These are phyloP conservation scores for Crypturellus undulatus DNA, from an alignment of 2,113 vertebrate species.

Conservation along the genomic window DNA sequence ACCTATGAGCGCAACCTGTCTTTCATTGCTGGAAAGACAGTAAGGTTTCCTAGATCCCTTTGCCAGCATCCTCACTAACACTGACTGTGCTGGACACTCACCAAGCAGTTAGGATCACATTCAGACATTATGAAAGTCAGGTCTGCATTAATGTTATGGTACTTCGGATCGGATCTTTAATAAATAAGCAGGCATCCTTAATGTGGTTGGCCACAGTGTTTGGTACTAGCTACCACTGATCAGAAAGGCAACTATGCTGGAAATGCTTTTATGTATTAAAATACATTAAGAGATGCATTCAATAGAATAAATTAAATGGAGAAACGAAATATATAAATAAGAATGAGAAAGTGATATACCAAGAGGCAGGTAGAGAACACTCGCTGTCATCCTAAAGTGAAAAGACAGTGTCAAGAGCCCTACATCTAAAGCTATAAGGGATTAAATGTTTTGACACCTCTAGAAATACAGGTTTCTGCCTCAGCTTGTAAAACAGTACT, in stretches of 20 bases:
- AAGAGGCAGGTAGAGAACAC: not conserved
- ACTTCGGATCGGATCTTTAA: not conserved
- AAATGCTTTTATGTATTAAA: slow-evolving; percentile 50
- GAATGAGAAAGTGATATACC: not conserved
- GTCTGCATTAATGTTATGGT: not conserved
- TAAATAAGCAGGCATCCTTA: not conserved
- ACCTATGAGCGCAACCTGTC: not conserved
- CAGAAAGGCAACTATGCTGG: not conserved
- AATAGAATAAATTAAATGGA: slow-evolving; percentile 57
- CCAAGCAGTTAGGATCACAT: not conserved
- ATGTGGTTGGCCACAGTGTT: not conserved
- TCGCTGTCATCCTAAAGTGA: not conserved
- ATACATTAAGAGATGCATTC: slow-evolving; percentile 45
- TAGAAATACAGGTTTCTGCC: not conserved
- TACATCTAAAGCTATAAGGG: not conserved
- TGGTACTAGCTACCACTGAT: not conserved
- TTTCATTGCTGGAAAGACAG: not conserved
- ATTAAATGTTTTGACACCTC: not conserved
- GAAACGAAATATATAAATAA: slow-evolving; percentile 39
- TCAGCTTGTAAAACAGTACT: not conserved
- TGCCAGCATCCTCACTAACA: not conserved
- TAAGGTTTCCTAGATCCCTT: not conserved
- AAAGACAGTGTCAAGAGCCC: not conserved
- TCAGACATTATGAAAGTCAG: not conserved
- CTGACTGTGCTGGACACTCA: not conserved